Base-by-base conservation (phyloP, 2,888 invertebrate species). In the Pogonocherus hispidulus region DNA sequence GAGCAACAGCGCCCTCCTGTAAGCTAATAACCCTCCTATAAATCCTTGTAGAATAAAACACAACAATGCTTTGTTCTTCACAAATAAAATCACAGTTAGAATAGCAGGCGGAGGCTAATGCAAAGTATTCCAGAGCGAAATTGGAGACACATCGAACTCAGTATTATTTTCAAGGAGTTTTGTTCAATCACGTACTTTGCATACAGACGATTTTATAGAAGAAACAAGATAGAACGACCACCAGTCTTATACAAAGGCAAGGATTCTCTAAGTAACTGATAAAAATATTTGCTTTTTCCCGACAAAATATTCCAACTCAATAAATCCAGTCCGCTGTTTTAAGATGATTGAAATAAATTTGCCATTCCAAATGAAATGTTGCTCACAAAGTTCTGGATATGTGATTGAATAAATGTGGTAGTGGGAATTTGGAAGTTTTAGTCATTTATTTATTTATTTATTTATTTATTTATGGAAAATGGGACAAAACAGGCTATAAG, bases 121-220 rank as follows among this genome's bases (percentile, higher is more conserved):
- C 66, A 66, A 59, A 69, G 69, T 69, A 67, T 69, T 69, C 68
- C 64, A 62, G 27, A 63, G 72, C 71, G 67, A 77, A 77, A 77
- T 77, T 76, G 77, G 71, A 73, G 71, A 71, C 76, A 72, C 74
- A 77, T 73, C 72, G 69, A 71, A 67, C 62, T 69, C 71, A 66
- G 68, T 68, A 69, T 74, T 72, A 74, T 74, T 75, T 67, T 67
- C 73, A 69, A 66, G 68, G 70, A 75, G 72, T 73, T 77, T 73
- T 70, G 70, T 75, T 74, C 76, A 73, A 72, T 75, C 71, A 67
- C 74, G 67, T 69, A 71, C 70, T 76, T 76, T 76, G 76, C 77
- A 77, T 77, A 76, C 72, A 74, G 73, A 77, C 76, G 69, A 71
- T 73, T 64, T 49, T 51, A 1, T 22, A 6, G 44, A 3, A 18